A percentile compares a stretch with the other conserved stretches of the same genome.
These are phyloP conservation scores for Chloropsis hardwickii DNA, from an alignment of 2,113 vertebrate species.

Conservation along the genomic window DNA sequence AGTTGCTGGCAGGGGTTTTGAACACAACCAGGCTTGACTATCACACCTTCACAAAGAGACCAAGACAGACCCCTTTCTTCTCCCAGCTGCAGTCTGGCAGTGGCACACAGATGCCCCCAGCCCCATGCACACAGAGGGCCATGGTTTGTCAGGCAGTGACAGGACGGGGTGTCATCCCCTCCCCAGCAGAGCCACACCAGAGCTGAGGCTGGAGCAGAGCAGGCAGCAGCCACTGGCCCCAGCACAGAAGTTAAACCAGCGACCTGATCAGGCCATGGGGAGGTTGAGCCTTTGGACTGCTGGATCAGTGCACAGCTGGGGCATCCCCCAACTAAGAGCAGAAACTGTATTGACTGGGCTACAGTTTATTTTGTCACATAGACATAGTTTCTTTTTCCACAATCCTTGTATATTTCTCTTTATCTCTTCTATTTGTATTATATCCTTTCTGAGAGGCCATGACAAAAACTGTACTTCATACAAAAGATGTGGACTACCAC, in stretches of 20 bases:
- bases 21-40: background rate
- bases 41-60: background rate
- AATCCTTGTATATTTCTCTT: background rate
- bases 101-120: background rate
- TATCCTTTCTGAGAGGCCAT: background rate
- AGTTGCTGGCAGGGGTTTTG: background rate
- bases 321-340: rapidly evolving
- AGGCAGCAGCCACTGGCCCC: background rate
- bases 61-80: too few relatives aligned
- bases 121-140: background rate
- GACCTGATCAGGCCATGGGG: rapidly evolving
- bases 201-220: background rate
- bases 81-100: background rate
- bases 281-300: background rate
- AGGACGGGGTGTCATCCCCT: background rate
- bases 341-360: background rate
- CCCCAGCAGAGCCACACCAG: rapidly evolving
- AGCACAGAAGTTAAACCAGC: rapidly evolving
- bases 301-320: rapidly evolving
- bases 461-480: background rate
- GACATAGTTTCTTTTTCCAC: background rate
- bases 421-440: background rate
- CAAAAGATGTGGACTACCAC: background rate
- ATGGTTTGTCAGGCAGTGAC: background rate
- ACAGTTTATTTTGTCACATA: background rate